Evolutionary conservation across 1,140 invertebrate genomes (phyloP).

Genomic region (Contarinia nasturtii): DNA sequence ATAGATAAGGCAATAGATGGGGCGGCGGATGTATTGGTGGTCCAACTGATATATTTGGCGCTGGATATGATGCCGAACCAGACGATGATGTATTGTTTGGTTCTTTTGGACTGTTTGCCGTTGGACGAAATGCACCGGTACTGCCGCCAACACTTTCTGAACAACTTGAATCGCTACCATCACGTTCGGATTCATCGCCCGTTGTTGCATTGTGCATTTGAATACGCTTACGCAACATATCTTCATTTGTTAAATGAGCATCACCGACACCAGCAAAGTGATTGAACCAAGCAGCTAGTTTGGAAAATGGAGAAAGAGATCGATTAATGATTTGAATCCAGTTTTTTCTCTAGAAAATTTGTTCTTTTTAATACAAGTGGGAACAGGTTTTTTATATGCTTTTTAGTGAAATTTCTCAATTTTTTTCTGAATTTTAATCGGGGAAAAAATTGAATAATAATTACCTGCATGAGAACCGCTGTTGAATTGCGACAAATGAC

Average conservation of each 20-base stretch:
- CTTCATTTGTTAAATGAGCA: slow-evolving; percentile 26
- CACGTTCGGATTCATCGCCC: slow-evolving; percentile 33
- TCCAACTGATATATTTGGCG: slow-evolving; percentile 70
- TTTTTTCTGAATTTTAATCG: too few relatives aligned
- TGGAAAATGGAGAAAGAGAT: slow-evolving; percentile 5
- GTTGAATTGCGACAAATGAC: slow-evolving; percentile 23
- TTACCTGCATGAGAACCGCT: slow-evolving; percentile 22
- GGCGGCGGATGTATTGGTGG: slow-evolving; percentile 70
- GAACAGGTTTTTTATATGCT: too few relatives aligned
- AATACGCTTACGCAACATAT: slow-evolving; percentile 29
- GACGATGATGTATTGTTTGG: slow-evolving; percentile 24
- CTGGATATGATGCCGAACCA: slow-evolving; percentile 39
- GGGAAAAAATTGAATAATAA: background rate
- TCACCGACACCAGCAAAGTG: slow-evolving; percentile 25
- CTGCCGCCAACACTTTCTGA: slow-evolving; percentile 36
- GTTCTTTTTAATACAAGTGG: background rate
- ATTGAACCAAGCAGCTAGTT: slow-evolving; percentile 33
- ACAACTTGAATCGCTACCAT: slow-evolving; percentile 43
- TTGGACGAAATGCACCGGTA: slow-evolving; percentile 32
- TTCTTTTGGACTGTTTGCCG: slow-evolving; percentile 30
- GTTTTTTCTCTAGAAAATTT: too few relatives aligned
- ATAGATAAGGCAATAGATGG: slow-evolving; percentile 68
- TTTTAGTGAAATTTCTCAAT: too few relatives aligned
- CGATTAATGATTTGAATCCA: too few relatives aligned
- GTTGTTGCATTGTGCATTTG: slow-evolving; percentile 17